Conservation (phyloP, 2,113 vertebrate species). For the Protobothrops flavoviridis region DNA sequence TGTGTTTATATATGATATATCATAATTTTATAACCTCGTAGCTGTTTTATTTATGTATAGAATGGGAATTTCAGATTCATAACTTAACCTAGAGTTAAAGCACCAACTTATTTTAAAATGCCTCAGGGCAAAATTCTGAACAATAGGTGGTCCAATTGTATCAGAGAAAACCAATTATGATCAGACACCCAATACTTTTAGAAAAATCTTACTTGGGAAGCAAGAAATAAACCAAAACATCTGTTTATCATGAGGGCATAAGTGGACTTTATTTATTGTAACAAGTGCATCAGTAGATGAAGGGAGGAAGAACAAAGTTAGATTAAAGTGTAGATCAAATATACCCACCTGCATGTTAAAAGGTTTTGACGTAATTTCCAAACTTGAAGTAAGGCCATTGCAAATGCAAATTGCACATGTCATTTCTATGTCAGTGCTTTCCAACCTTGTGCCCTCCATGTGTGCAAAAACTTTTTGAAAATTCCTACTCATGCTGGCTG, state of each 20-base stretch:
- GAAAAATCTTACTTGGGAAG: not conserved
- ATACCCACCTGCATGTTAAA: not conserved
- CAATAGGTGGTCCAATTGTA: not conserved
- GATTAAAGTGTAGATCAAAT: not conserved
- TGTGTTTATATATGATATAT: not conserved
- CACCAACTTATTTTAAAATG: not conserved
- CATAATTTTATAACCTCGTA: not conserved
- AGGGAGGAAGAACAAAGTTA: not conserved
- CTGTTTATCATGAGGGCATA: not conserved
- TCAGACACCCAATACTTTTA: not conserved
- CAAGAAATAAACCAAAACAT: not conserved
- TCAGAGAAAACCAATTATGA: not conserved
- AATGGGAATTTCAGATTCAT: not conserved
- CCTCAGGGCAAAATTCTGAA: not conserved
- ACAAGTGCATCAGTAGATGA: not conserved
- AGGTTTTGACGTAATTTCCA: not conserved
- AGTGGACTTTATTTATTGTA: not conserved
- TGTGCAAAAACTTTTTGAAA: not conserved
- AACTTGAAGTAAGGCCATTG: not conserved
- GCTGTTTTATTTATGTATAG: not conserved
- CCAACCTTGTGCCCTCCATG: not conserved
- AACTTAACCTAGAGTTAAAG: not conserved
- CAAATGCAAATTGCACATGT: not conserved
- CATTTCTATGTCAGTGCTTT: not conserved
- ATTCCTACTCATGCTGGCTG: not conserved